Evolutionary conservation across 2,797 vertebrate genomes (phyloP), one percentile per base, ranked within the genome.

Genomic region (Manis crassicaudata): DNA sequence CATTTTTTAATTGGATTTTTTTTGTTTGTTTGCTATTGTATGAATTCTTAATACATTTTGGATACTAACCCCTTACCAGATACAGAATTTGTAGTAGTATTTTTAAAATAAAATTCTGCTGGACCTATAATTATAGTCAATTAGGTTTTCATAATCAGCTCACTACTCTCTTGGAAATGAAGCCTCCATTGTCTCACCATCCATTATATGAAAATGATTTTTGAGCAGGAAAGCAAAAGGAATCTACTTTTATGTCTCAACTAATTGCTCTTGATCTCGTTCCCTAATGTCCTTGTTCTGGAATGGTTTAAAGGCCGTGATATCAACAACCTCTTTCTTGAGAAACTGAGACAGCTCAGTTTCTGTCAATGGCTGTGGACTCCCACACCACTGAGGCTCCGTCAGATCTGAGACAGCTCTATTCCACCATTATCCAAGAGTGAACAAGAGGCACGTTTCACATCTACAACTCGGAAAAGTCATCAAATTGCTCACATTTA

Each of bases 191-290:
- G 50, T 89, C 23, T 70, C 50, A 86, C 21, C 23, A 84, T 72
- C 83, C 94, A 60, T 72, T 81, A 63, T 27, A 17, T 63, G 16
- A 72, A 73, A 89, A 77, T 92, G 73, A 88, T 67, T 85, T 75
- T 79, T 93, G 60, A 94, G 56, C 25, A 96, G 50, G 21, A n/a
- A 77, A 83, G 50, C 32, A 81, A 88, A 88, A 95, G 27, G 25
- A 94, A 94, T 50, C n/a, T 50, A 63, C 40, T 87, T 92, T 88
- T 77, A 60, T 46, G 40, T 95, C 79, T 96, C 90, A 88, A 75
- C 35, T 54, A 46, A 73, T 58, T 81, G 76, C 7, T 77, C 37
- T 67, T 92, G 46, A 63, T 54, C 27, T 32, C 11, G 32, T 62
- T 94, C 27, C 83, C 73, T 58, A 62, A 43, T 16, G 1, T 12